Evolutionary conservation across 1,140 invertebrate genomes (phyloP).

Genomic region (Plectus sambesii): DNA sequence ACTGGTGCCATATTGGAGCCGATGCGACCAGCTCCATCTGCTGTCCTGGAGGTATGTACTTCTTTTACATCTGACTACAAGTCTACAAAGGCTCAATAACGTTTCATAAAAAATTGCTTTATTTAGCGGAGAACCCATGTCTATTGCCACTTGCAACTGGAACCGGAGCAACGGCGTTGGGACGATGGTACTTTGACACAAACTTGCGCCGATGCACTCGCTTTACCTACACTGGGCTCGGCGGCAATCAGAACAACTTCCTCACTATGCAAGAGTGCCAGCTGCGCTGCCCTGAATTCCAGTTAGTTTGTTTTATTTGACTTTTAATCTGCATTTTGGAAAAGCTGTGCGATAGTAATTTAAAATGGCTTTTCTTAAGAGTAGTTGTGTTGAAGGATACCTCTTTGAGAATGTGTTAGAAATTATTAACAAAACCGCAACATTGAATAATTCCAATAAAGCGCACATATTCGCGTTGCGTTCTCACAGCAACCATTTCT

Average conservation of each 20-base stretch:
- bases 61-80: too few species aligned
- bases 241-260: slow-evolving; percentile 13
- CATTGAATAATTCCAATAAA: too few species aligned
- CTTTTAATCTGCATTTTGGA: not conserved
- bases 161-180: not conserved
- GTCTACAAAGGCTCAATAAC: too few species aligned
- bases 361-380: too few species aligned
- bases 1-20: slow-evolving; percentile 12
- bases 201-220: not conserved
- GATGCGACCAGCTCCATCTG: slow-evolving; percentile 6
- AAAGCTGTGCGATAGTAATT: too few species aligned
- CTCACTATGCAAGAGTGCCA: slow-evolving; percentile 11
- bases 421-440: too few species aligned
- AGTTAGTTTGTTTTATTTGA: not conserved
- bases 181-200: not conserved
- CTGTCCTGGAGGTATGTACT: slow-evolving; percentile 7
- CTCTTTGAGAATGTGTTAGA: too few species aligned
- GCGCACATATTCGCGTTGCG: too few species aligned
- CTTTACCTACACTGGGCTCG: not conserved
- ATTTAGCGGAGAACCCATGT: slow-evolving; percentile 1
- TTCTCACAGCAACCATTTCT: too few species aligned
- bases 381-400: too few species aligned
- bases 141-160: slow-evolving; percentile 1
- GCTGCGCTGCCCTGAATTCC: slow-evolving; percentile 4
- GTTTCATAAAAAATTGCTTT: too few species aligned